A percentile compares a stretch with the other conserved stretches of the same genome.
These are phyloP conservation scores for Eubucco bourcierii DNA, from an alignment of 2,113 vertebrate genomes.

Conservation along the genomic window DNA sequence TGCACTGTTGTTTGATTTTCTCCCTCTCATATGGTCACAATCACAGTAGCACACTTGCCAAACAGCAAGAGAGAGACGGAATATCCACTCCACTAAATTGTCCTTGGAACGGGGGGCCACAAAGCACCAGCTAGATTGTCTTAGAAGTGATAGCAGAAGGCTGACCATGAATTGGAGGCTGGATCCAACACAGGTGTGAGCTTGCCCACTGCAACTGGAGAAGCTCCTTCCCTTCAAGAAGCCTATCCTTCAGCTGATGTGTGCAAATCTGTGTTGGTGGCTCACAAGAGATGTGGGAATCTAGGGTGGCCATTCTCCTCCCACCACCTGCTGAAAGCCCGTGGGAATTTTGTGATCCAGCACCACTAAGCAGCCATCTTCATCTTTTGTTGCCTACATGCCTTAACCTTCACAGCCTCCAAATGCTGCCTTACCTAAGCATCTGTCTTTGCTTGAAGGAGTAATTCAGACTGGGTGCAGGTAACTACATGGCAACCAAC, in stretches of 20 bases:
- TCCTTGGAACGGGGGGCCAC: not conserved
- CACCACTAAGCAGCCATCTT: not conserved
- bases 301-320: not conserved
- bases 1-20: not conserved
- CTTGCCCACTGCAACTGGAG: not conserved
- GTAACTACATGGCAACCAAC: not conserved
- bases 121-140: not conserved
- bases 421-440: not conserved
- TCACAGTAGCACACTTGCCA: not conserved
- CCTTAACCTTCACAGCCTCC: not conserved
- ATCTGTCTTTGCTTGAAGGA: not conserved
- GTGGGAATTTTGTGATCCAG: accelerated
- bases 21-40: not conserved
- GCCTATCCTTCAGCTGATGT: not conserved
- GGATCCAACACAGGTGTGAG: not conserved
- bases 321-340: not conserved
- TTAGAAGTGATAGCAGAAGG: not conserved
- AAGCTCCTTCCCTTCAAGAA: not conserved
- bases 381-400: not conserved
- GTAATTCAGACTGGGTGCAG: not conserved
- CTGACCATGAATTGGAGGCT: accelerated
- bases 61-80: not conserved
- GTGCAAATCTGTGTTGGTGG: not conserved
- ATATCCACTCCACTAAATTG: not conserved
- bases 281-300: accelerated